Conservation (phyloP, 2,888 invertebrate genomes). For the Punctoribates punctum region DNA sequence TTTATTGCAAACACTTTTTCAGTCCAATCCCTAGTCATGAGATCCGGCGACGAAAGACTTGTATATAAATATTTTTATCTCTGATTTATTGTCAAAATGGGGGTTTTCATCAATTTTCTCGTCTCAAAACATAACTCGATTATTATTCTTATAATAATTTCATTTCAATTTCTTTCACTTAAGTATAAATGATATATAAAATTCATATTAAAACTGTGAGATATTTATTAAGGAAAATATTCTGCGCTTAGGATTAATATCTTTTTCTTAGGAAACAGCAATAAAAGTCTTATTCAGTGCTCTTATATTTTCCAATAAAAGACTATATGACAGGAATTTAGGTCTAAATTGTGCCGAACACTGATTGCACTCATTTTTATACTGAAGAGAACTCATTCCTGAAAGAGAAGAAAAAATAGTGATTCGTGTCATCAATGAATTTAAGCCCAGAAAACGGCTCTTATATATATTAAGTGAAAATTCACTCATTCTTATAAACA, state of each 20-base stretch:
- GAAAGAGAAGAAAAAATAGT: background rate
- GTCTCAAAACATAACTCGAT: too few relatives aligned
- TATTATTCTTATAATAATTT: too few relatives aligned
- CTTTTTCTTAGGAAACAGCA: background rate
- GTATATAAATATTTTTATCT: background rate
- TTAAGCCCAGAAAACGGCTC: background rate
- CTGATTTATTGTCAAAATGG: background rate
- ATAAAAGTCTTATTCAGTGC: background rate
- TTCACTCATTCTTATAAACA: too few relatives aligned
- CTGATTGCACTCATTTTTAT: background rate
- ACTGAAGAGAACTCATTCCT: background rate
- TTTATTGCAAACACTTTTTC: background rate
- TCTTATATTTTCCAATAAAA: background rate
- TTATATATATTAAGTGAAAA: too few relatives aligned
- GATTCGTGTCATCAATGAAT: background rate
- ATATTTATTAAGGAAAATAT: too few relatives aligned
- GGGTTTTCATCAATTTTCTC: too few relatives aligned
- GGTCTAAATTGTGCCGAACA: background rate
- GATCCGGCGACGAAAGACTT: background rate
- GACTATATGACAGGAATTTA: background rate
- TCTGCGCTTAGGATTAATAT: too few relatives aligned
- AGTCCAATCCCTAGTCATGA: background rate
- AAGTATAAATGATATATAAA: too few relatives aligned
- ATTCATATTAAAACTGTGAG: too few relatives aligned
- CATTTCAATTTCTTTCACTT: too few relatives aligned